Percentiles rank a stretch among this genome's conserved stretches.
These are phyloP conservation scores for Caligus rogercresseyi DNA, from an alignment of 1,140 invertebrate species.

Conservation along the genomic window DNA sequence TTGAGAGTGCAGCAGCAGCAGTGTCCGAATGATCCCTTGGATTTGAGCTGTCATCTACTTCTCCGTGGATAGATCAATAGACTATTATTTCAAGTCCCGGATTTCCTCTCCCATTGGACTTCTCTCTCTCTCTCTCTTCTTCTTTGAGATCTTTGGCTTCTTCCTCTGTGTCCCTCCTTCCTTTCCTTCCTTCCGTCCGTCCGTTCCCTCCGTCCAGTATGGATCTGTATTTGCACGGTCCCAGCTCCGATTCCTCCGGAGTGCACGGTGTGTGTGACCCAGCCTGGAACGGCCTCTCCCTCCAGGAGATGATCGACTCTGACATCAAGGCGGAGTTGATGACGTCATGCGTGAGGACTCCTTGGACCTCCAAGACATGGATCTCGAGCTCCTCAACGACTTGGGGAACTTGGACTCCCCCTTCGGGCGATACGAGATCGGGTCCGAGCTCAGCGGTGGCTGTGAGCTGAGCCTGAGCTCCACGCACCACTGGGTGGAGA, in stretches of 20 bases:
- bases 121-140: not conserved
- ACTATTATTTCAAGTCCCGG: too few species aligned
- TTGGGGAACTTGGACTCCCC: slow-evolving; percentile 19
- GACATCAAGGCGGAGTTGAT: slow-evolving; percentile 60
- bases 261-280: slow-evolving; percentile 15
- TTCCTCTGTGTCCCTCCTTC: too few species aligned
- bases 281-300: slow-evolving; percentile 8
- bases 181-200: not conserved
- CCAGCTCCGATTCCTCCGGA: too few species aligned
- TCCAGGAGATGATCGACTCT: slow-evolving; percentile 49
- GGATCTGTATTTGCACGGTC: too few species aligned
- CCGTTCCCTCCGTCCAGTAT: too few species aligned
- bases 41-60: too few species aligned
- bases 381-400: slow-evolving; percentile 9
- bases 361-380: slow-evolving; percentile 20
- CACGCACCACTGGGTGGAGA: not conserved
- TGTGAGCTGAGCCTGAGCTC: slow-evolving; percentile 7
- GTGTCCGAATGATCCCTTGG: too few species aligned
- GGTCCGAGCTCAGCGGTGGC: slow-evolving; percentile 22
- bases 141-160: too few species aligned
- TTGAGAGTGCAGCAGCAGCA: too few species aligned
- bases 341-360: slow-evolving; percentile 41
- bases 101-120: too few species aligned
- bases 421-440: slow-evolving; percentile 20
- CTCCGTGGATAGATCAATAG: too few species aligned